Base-by-base conservation (phyloP, 2,888 invertebrate species). In the Cephus pygmeus region DNA sequence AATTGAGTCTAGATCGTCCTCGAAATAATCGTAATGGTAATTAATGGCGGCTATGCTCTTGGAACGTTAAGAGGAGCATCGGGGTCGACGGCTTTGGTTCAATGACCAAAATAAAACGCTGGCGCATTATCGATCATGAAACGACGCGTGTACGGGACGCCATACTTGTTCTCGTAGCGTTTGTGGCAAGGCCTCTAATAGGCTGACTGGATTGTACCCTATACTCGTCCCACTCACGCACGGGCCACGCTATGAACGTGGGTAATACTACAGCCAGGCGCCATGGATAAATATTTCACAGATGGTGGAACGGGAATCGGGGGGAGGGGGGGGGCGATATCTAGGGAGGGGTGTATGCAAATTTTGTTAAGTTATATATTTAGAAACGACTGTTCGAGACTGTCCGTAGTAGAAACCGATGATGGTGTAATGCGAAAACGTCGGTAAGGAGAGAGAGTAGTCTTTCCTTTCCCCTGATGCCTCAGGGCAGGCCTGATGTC, bases 61-160 rank as follows among this genome's bases (percentile, higher is more conserved):
- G 56, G 23, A 56, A 15, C 56, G 23, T 56, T 56, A 56, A 56
- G 56, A 56, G 23, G 6, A 56, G 56, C 56, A 56, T 56, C 56
- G 56, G 56, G 56, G 56, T 56, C 56, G 56, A 56, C 56, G 56
- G 15, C 56, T 23, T 75, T 83, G 81, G 87, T 87, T 88, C 88
- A 88, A 87, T 84, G 88, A 87, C 87, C 88, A 87, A 88, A 88
- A 87, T 85, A 83, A 83, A 83, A 82, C 84, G 79, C 80, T 77
- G 85, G 81, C 79, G 79, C 81, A 77, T 82, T 85, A 85, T 86
- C 83, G 85, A 84, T 86, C 83, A 82, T 82, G 77, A 83, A 83
- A 77, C 81, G 79, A 79, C 79, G 77, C 76, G 69, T 69, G 73
- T 36, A 73, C 75, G 11, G 40, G 73, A 80, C 78, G 79, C 78